phyloP scores from a whole-genome alignment of 2,888 invertebrate genomes.

The Eupithecia exiguata region DNA sequence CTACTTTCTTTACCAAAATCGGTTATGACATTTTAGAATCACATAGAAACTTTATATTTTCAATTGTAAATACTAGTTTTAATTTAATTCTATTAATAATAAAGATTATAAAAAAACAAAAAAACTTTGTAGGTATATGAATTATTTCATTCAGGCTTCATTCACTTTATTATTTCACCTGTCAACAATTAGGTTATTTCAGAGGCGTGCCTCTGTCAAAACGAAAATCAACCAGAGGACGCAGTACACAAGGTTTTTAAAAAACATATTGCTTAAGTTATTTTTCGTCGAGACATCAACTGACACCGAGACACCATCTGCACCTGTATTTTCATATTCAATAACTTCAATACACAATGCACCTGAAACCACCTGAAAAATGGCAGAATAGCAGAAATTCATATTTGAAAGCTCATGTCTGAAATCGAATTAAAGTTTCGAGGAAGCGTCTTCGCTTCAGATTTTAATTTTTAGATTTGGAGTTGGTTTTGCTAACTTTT shows the following conservation, averaged over 20 bases:
- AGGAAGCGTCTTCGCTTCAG: background rate
- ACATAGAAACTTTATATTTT: too few species aligned
- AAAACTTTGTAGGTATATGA: too few species aligned
- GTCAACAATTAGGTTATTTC: background rate
- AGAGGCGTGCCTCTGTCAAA: background rate
- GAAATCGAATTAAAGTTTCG: slow-evolving; percentile 6
- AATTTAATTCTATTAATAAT: too few species aligned
- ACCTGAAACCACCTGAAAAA: background rate
- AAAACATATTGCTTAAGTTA: background rate
- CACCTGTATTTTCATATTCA: background rate
- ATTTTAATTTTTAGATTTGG: background rate
- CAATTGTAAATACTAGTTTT: too few species aligned
- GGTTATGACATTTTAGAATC: too few species aligned
- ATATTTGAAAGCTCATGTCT: background rate
- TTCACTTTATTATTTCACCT: too few species aligned
- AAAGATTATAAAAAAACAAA: too few species aligned
- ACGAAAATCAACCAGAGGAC: background rate
- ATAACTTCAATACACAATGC: background rate
- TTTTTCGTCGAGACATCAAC: background rate
- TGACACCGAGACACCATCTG: background rate
- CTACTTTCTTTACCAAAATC: too few species aligned
- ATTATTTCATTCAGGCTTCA: too few species aligned
- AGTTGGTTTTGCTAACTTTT: background rate
- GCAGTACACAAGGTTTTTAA: background rate
- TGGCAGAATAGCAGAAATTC: slow-evolving; percentile 1